phyloP scores from a whole-genome alignment of 2,888 invertebrate genomes.

The Danaus chrysippus region DNA sequence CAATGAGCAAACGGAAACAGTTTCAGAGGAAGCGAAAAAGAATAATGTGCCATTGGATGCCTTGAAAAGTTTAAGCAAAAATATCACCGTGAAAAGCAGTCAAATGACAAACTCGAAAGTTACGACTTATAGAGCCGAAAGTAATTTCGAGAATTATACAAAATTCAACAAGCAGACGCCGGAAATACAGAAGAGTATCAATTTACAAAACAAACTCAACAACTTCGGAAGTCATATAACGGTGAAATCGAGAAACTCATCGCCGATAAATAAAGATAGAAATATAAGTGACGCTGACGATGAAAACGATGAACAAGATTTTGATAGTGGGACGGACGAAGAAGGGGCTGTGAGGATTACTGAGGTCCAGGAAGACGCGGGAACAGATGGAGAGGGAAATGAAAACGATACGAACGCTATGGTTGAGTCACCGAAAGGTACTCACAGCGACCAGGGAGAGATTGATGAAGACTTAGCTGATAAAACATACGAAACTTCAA shows the following conservation, averaged over 20 bases:
- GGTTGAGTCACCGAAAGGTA: slow-evolving; percentile 52
- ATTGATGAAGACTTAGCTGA: slow-evolving; percentile 40
- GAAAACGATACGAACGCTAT: slow-evolving; percentile 39
- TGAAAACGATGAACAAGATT: slow-evolving; percentile 26
- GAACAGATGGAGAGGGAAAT: slow-evolving; percentile 43
- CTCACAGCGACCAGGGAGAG: slow-evolving; percentile 46
- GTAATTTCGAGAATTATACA: slow-evolving; percentile 20
- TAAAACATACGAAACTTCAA: slow-evolving; percentile 45
- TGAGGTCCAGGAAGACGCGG: slow-evolving; percentile 48
- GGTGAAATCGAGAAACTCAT: slow-evolving; percentile 54
- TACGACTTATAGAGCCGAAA: slow-evolving; percentile 8
- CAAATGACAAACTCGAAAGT: slow-evolving; percentile 28
- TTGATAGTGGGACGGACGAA: slow-evolving; percentile 44
- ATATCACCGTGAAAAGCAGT: slow-evolving; percentile 53
- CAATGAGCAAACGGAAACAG: slow-evolving; percentile 23
- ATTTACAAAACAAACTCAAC: slow-evolving; percentile 53
- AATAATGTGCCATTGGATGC: slow-evolving; percentile 35
- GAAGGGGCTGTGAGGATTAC: slow-evolving; percentile 53
- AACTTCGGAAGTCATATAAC: slow-evolving; percentile 60
- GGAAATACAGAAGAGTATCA: slow-evolving; percentile 38
- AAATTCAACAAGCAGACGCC: slow-evolving; percentile 29
- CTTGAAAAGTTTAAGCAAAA: slow-evolving; percentile 51
- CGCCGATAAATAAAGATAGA: slow-evolving; percentile 39
- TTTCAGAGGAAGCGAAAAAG: slow-evolving; percentile 17
- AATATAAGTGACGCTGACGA: slow-evolving; percentile 28